Conservation (phyloP, 2,888 invertebrate species). For the Leptopterna dolabrata region DNA sequence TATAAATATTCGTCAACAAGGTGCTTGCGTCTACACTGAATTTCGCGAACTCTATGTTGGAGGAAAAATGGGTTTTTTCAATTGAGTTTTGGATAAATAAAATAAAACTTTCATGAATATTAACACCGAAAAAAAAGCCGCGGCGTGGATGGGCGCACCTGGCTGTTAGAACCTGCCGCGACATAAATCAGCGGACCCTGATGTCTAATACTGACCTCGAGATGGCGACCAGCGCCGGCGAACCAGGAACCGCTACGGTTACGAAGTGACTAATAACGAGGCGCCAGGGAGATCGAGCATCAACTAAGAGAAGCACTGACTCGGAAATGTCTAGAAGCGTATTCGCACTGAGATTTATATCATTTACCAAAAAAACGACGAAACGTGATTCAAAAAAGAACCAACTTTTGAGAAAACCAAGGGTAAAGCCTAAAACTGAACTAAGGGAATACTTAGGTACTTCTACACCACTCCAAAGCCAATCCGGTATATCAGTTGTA, state of each 20-base stretch:
- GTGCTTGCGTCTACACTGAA: too few relatives aligned
- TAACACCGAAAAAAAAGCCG: neutral
- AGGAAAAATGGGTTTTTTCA: neutral
- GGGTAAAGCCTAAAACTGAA: too few relatives aligned
- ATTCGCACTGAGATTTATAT: neutral
- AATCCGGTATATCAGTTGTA: too few relatives aligned
- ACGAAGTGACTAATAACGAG: slow-evolving; percentile 17
- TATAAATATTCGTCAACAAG: too few relatives aligned
- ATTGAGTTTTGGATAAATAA: neutral
- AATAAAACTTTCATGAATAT: neutral
- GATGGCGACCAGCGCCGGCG: slow-evolving; percentile 13
- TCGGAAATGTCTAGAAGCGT: too few relatives aligned
- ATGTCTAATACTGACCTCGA: slow-evolving; percentile 20
- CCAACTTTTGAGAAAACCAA: too few relatives aligned
- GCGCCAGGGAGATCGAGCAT: neutral
- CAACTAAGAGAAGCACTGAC: neutral
- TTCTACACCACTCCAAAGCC: too few relatives aligned
- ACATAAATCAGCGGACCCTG: slow-evolving; percentile 21
- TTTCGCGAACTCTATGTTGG: neutral
- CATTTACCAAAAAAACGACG: too few relatives aligned
- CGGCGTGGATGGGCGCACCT: neutral
- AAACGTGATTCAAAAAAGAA: too few relatives aligned
- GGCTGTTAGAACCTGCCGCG: slow-evolving; percentile 2
- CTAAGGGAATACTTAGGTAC: too few relatives aligned
- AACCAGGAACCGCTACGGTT: slow-evolving; percentile 21